A percentile compares a stretch with the other conserved stretches of the same genome.
phyloP scores from a whole-genome alignment of 2,113 vertebrate genomes.

The Antechinus stuartii region DNA sequence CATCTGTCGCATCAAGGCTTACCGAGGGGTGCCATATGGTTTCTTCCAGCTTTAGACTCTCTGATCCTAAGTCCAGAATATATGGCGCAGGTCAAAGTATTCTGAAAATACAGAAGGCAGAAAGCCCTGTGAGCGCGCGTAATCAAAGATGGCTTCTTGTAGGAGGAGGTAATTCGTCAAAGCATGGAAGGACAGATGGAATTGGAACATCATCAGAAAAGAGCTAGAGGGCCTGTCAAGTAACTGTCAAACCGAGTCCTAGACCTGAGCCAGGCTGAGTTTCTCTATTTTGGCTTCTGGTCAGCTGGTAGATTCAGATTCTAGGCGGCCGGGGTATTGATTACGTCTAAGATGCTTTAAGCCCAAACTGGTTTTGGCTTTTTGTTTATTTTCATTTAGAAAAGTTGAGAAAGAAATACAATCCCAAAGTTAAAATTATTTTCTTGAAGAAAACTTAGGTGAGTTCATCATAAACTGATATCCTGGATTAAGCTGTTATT shows the following conservation, averaged over 20 bases:
- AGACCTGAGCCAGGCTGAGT: neutral
- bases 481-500: neutral
- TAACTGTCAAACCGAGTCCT: neutral
- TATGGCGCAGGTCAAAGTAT: neutral
- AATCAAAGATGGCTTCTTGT: neutral
- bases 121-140: neutral
- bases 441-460: neutral
- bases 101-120: neutral
- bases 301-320: neutral
- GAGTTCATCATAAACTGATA: neutral
- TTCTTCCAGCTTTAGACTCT: neutral
- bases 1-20: neutral
- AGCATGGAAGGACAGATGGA: neutral
- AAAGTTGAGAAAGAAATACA: constrained; percentile 7
- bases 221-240: neutral
- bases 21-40: neutral
- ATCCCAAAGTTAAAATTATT: constrained; percentile 36
- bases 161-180: neutral
- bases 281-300: neutral
- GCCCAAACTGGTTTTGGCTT: neutral
- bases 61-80: neutral
- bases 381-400: constrained; percentile 39
- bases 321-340: neutral
- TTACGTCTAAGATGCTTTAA: neutral
- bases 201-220: neutral